Evolutionary conservation across 2,797 vertebrate genomes (phyloP), one percentile per base, ranked within the genome.

Genomic region (Ambastaia sidthimunki): DNA sequence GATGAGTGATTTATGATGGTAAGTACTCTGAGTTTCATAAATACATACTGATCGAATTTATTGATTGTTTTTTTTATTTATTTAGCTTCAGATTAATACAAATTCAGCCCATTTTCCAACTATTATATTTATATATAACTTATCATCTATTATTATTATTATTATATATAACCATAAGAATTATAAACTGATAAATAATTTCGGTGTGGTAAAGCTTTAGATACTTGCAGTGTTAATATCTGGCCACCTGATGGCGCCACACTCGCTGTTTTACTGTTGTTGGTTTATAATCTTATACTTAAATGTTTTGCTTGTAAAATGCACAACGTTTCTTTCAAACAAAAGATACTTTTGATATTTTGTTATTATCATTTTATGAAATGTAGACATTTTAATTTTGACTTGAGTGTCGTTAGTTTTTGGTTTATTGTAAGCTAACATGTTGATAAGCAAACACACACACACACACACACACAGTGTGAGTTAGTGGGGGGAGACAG

Each of bases 401-500:
- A 18, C 16, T 18, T 52, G n/a, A 52, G 1, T 50, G 18, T 52
- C 16, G 1, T n/a, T 52, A n/a, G 16, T 18, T 7, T 52, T 18
- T n/a, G 50, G 5, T 52, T 18, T 16, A 52, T 18, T 37, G 18
- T 62, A 31, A 15, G 16, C 6, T 4, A 37, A 37, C 62, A 16
- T 31, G 25, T 65, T 31, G 12, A 25, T 63, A 37, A 3, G 13
- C 9, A 44, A 41, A 7, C 7, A 41, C 15, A 44, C 65, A 67
- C 12, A 19, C 12, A 59, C 16, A 44, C 41, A 19, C 34, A 69
- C 19, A 69, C 52, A 47, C 5, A 23, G 44, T 47, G 1, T 19
- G 15, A 55, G 72, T 73, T 37, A 11, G 71, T 65, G 18, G 70
- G 44, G 81, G 84, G 74, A 91, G 89, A 90, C 92, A 91, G 90